Evolutionary conservation across 2,888 invertebrate genomes (phyloP), one percentile per base, ranked within the genome.

Genomic region (Hybos culiciformis): DNA sequence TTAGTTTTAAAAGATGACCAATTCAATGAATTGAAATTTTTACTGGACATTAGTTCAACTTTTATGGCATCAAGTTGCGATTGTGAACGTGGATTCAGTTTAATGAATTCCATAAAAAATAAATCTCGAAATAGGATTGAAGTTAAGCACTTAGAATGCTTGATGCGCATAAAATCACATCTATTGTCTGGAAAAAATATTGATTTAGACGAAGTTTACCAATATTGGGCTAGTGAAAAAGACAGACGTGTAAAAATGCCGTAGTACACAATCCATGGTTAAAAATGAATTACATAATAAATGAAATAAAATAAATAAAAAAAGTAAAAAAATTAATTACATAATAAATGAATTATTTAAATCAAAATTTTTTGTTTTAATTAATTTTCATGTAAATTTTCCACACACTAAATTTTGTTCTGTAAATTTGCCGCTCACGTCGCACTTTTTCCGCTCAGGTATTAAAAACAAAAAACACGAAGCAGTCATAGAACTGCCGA

Each of bases 1-100:
- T 6, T 31, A 19, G 31, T n/a, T 39, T 7, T 14, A 15, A 17
- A n/a, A 36, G 21, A 37, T 37, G 18, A 15, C 3, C 29, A 39
- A 31, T 39, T 26, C 26, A 26, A 26, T 26, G 26, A 26, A 26
- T 12, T 26, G 26, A 26, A 26, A 26, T 26, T 26, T 26, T 26
- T 40, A 5, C 14, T 40, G 23, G 21, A 40, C 31, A 40, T 40
- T 4, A 32, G 34, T 33, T 32, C 17, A 14, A 33, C 34, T 24
- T 41, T 41, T 41, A 21, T 31, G 18, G 40, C 40, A 33, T 33
- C 23, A 15, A 40, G 40, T 33, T 18, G 31, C 31, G 33, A 40
- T 33, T 40, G 21, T 21, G 40, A 40, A 21, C 33, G 40, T 32
- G 33, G 40, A 7, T 40, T 40, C 20, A 24, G 41, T 21, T 34